Evolutionary conservation across 2,113 vertebrate species (phyloP).

Genomic region (Rhinolophus ferrumequinum): DNA sequence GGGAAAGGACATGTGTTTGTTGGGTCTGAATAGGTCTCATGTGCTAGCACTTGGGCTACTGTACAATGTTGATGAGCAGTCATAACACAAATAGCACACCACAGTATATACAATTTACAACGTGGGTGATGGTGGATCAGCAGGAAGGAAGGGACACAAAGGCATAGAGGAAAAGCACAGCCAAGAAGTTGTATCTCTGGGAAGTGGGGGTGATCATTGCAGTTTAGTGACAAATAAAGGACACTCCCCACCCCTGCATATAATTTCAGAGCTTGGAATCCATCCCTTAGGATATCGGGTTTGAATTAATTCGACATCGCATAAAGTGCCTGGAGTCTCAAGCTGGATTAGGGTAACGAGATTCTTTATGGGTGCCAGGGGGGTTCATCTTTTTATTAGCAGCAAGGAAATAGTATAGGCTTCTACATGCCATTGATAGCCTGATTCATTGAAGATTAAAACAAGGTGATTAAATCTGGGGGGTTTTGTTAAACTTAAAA

Average conservation of each 20-base stretch:
- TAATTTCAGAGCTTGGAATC: neutral
- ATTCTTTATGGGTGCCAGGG: neutral
- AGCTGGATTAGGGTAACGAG: neutral
- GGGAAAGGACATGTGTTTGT: neutral
- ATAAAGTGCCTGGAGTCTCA: neutral
- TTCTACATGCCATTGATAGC: neutral
- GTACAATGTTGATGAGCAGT: neutral
- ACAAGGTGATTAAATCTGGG: neutral
- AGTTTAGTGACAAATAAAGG: neutral
- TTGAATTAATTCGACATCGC: conserved; percentile 41
- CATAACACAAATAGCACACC: neutral
- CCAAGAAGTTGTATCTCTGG: neutral
- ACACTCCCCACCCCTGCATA: neutral
- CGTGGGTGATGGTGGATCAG: no score
- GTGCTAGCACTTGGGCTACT: neutral
- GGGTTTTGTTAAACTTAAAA: neutral
- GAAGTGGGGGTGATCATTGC: neutral
- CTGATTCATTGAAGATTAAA: neutral
- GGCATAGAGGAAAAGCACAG: neutral
- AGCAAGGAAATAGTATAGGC: neutral
- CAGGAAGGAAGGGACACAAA: neutral
- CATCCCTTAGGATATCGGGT: neutral
- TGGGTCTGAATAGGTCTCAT: neutral
- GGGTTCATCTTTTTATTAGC: neutral
- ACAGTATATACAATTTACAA: neutral